phyloP scores from a whole-genome alignment of 2,113 vertebrate genomes.

The Chinchilla lanigera region DNA sequence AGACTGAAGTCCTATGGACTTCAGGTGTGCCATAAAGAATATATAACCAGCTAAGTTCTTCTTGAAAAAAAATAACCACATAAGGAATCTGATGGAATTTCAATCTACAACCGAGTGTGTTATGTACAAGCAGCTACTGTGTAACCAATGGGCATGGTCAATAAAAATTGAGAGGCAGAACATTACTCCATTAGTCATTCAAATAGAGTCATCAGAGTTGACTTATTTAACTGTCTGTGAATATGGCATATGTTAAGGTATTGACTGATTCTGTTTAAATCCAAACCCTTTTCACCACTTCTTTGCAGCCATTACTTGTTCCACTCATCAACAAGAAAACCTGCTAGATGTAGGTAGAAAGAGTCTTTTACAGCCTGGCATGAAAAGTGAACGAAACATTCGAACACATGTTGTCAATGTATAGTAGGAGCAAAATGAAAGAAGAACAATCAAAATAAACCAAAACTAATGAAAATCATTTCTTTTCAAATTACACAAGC shows the following conservation, averaged over 20 bases:
- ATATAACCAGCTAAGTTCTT: neutral
- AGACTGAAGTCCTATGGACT: neutral
- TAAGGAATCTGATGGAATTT: neutral
- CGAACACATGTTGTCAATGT: neutral
- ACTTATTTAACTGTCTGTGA: neutral
- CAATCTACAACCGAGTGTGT: neutral
- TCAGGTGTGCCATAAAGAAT: neutral
- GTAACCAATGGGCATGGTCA: neutral
- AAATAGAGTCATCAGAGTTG: neutral
- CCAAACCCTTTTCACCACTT: neutral
- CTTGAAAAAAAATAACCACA: neutral
- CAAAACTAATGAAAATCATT: neutral
- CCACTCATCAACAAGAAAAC: neutral
- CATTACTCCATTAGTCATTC: neutral
- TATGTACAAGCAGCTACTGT: neutral
- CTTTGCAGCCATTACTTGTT: neutral
- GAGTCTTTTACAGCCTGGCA: neutral
- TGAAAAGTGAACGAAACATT: neutral
- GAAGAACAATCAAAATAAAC: neutral
- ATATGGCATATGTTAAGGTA: neutral
- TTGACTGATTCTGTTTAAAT: neutral
- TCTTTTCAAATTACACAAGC: neutral
- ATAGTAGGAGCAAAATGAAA: neutral
- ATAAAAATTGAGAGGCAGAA: neutral
- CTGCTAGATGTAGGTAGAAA: neutral